Conservation (phyloP, 2,888 invertebrate species). For the Synergus japonicus region DNA sequence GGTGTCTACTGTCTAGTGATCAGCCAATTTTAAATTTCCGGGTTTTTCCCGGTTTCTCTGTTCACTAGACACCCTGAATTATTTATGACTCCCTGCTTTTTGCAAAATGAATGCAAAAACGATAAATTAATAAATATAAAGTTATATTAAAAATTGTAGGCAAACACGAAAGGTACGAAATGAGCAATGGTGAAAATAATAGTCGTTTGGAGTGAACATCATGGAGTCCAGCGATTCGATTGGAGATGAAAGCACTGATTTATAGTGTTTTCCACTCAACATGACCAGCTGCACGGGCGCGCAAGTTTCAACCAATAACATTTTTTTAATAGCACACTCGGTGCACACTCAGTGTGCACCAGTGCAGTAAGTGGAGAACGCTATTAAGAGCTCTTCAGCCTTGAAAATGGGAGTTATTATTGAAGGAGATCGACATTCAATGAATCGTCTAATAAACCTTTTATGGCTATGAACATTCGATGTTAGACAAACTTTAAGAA, state of each 20-base stretch:
- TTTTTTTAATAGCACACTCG: slow-evolving; percentile 35
- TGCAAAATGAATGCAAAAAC: too few species aligned
- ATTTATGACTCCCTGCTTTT: too few species aligned
- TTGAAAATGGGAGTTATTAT: slow-evolving; percentile 25
- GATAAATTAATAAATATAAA: too few species aligned
- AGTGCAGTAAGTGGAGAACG: slow-evolving; percentile 19
- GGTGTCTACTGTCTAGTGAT: too few species aligned
- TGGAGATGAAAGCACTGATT: slow-evolving; percentile 36
- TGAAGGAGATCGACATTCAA: slow-evolving; percentile 12
- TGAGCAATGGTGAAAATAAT: slow-evolving; percentile 20
- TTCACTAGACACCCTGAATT: too few species aligned
- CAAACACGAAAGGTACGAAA: background rate
- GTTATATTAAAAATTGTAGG: too few species aligned
- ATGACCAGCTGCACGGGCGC: slow-evolving; percentile 10
- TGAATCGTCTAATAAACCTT: background rate
- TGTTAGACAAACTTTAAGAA: background rate
- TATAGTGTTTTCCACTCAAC: slow-evolving; percentile 40
- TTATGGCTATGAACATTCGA: background rate
- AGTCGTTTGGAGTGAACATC: background rate
- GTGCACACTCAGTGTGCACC: slow-evolving; percentile 13
- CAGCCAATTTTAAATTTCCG: too few species aligned
- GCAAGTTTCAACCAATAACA: slow-evolving; percentile 33
- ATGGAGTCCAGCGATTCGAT: slow-evolving; percentile 15
- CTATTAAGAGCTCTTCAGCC: slow-evolving; percentile 26
- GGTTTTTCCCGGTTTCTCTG: too few species aligned